These are phyloP conservation scores for Lasioglossum calceatum DNA, from an alignment of 2,888 invertebrate genomes.

Conservation along the genomic window DNA sequence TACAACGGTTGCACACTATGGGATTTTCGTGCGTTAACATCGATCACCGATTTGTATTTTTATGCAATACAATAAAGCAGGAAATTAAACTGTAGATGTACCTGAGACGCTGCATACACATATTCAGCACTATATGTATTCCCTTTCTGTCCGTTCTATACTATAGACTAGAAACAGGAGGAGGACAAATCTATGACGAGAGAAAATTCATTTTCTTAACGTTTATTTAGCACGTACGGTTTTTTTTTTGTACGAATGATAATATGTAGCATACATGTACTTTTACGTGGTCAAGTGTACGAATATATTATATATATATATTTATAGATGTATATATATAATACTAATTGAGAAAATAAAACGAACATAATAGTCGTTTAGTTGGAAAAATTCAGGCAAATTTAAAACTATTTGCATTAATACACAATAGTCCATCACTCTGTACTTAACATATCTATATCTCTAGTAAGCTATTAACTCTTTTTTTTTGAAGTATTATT, in stretches of 20 bases:
- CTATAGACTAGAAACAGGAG: neutral
- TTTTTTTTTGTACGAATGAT: conserved; percentile 76
- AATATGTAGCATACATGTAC: conserved; percentile 76
- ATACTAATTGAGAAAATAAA: conserved; percentile 68
- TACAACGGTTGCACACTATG: neutral
- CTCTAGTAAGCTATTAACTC: conserved; percentile 78
- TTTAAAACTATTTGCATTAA: conserved; percentile 60
- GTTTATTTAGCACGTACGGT: conserved; percentile 79
- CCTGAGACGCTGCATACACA: neutral
- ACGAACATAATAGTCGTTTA: conserved; percentile 51
- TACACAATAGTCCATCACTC: conserved; percentile 68
- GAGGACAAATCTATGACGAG: neutral
- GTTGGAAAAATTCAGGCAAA: conserved; percentile 55
- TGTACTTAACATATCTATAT: conserved; percentile 72
- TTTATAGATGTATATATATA: conserved; percentile 56
- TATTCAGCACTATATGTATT: neutral
- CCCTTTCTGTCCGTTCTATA: neutral
- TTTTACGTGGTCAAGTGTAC: conserved; percentile 67
- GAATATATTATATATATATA: conserved; percentile 54
- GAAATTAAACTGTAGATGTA: neutral
- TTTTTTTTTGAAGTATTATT: conserved; percentile 37
- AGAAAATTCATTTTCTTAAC: conserved; percentile 50
- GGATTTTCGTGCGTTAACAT: neutral
- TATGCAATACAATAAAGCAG: conserved; percentile 27
- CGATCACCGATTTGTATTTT: conserved; percentile 32